Percentiles rank a stretch among this genome's conserved stretches.
Conservation (phyloP, 2,888 invertebrate species). For the Ischnus inquisitorius region DNA sequence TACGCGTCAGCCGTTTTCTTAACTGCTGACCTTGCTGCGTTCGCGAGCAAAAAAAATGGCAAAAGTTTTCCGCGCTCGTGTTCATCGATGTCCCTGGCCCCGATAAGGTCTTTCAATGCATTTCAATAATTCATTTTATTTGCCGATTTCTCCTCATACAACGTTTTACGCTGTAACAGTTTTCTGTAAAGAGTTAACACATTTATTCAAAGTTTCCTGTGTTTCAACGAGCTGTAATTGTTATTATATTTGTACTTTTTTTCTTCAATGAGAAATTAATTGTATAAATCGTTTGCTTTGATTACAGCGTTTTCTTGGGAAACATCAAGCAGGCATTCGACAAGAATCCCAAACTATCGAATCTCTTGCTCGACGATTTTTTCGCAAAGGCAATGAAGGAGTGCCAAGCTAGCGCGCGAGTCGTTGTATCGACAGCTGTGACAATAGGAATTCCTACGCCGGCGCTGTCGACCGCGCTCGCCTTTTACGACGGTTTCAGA, state of each 20-base stretch:
- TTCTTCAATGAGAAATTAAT: not conserved
- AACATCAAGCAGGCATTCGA: constrained; percentile 98
- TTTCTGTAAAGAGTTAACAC: too few relatives aligned
- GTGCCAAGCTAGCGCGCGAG: constrained; percentile 94
- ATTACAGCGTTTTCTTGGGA: constrained; percentile 92
- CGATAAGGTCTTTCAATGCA: constrained; percentile 6
- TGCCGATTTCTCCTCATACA: too few relatives aligned
- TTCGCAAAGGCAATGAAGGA: constrained; percentile 94
- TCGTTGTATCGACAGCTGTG: constrained; percentile 91
- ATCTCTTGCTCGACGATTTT: constrained; percentile 96
- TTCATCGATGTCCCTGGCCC: constrained; percentile 30
- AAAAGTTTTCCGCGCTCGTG: not conserved
- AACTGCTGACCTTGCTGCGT: constrained; percentile 1
- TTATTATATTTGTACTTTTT: not conserved
- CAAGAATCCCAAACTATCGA: constrained; percentile 93
- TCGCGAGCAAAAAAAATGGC: constrained; percentile 7
- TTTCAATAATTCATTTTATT: constrained; percentile 28
- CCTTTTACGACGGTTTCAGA: constrained; percentile 99
- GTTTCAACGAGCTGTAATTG: not conserved
- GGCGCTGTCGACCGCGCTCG: constrained; percentile 96
- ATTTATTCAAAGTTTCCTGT: not conserved
- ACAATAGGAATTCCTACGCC: constrained; percentile 97
- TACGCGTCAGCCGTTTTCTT: constrained; percentile 6
- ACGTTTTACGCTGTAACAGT: too few relatives aligned
- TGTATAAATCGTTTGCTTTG: constrained; percentile 28